Percentiles rank a stretch among this genome's conserved stretches.
Evolutionary conservation across 2,888 invertebrate species (phyloP).

Genomic region (Drosophila atroscutellata): DNA sequence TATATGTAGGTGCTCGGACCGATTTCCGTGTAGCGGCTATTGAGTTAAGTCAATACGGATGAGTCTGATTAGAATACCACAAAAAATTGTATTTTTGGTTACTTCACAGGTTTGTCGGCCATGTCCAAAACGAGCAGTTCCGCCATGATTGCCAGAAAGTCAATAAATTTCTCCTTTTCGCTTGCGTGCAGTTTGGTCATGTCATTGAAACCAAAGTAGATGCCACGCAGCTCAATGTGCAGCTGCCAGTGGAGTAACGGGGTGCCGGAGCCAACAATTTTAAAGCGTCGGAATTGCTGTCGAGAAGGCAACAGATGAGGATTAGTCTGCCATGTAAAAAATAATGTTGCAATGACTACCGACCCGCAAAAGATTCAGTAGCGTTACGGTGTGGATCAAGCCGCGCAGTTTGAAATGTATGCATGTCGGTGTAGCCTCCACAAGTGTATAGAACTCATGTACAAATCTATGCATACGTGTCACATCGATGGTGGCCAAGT

Average conservation of each 20-base stretch:
- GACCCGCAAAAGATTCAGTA: conserved; percentile 76
- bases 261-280: conserved; percentile 38
- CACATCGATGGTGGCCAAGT: conserved; percentile 46
- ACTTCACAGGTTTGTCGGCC: not conserved
- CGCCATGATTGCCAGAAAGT: conserved; percentile 66
- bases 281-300: conserved; percentile 70
- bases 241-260: conserved; percentile 57
- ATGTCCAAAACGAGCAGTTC: conserved; percentile 37
- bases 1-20: conserved; percentile 68
- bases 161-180: conserved; percentile 56
- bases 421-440: conserved; percentile 57
- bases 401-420: conserved; percentile 37
- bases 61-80: not conserved
- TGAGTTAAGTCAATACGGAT: not conserved
- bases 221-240: conserved; percentile 63
- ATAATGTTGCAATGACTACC: not conserved
- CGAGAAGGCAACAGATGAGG: not conserved
- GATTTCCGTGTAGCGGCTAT: conserved; percentile 66
- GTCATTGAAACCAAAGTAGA: conserved; percentile 22
- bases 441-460: conserved; percentile 67
- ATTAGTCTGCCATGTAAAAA: too few relatives aligned
- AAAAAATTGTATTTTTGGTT: not conserved
- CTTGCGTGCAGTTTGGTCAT: not conserved
- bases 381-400: conserved; percentile 70
- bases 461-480: conserved; percentile 66